Conservation (phyloP, 1,140 invertebrate genomes). For the Pantala flavescens region DNA sequence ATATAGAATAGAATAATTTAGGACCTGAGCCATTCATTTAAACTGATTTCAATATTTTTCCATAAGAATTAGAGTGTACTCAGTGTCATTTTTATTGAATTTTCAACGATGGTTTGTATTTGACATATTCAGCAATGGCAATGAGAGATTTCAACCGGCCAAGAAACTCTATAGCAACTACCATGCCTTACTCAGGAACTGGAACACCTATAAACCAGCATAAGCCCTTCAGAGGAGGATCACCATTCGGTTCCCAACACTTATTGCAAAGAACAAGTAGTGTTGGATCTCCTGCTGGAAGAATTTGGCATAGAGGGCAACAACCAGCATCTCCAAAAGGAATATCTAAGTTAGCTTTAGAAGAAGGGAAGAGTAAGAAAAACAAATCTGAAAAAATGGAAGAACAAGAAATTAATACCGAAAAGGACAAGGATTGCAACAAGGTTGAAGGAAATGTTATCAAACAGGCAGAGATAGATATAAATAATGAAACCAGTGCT, state of each 20-base stretch:
- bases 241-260: neutral
- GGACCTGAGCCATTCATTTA: too few species aligned
- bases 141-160: neutral
- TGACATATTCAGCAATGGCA: neutral
- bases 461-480: neutral
- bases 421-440: neutral
- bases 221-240: neutral
- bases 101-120: too few species aligned
- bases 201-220: neutral
- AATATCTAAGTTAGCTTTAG: neutral
- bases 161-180: neutral
- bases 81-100: too few species aligned
- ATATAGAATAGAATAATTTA: too few species aligned
- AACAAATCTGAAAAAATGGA: neutral
- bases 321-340: neutral
- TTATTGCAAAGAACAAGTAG: neutral
- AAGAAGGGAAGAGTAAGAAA: neutral
- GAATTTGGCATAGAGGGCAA: neutral
- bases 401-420: neutral
- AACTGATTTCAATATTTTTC: too few species aligned
- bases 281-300: neutral
- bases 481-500: neutral
- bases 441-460: neutral
- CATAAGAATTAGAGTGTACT: too few species aligned
- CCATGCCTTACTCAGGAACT: neutral